Percentiles rank a stretch among this genome's conserved stretches.
phyloP scores from a whole-genome alignment of 2,113 vertebrate genomes.

The Hemicordylus capensis region DNA sequence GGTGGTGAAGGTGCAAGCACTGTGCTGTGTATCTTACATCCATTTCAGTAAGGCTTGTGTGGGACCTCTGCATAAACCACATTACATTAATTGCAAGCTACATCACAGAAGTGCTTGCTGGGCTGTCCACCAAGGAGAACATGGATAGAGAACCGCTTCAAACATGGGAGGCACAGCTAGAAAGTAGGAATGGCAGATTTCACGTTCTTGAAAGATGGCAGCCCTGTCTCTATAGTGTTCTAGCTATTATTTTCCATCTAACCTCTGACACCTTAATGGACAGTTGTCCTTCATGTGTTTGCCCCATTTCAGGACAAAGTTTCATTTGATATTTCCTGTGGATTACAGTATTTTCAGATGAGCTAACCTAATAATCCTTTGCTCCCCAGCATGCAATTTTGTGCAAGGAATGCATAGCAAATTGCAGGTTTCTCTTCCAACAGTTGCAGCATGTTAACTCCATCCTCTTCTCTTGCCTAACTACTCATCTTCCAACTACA shows the following conservation, averaged over 20 bases:
- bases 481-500: conserved; percentile 22
- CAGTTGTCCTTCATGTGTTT: not conserved
- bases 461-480: conserved; percentile 40
- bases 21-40: not conserved
- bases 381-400: conserved; percentile 51
- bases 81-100: not conserved
- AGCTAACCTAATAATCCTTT: not conserved
- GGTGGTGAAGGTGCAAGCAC: not conserved
- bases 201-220: not conserved
- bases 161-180: not conserved
- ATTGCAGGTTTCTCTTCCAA: conserved; percentile 34
- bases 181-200: not conserved
- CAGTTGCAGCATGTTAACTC: conserved; percentile 18
- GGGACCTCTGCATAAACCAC: not conserved
- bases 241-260: not conserved
- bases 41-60: not conserved
- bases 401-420: conserved; percentile 43
- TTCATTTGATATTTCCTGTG: conserved; percentile 20
- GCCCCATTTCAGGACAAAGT: conserved; percentile 32
- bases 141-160: not conserved
- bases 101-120: not conserved
- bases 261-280: not conserved
- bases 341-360: conserved; percentile 35
- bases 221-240: not conserved
- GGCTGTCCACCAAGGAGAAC: not conserved